Percentiles rank a stretch among this genome's conserved stretches.
Evolutionary conservation across 2,113 vertebrate species (phyloP).

Genomic region (Bostrychus sinensis): DNA sequence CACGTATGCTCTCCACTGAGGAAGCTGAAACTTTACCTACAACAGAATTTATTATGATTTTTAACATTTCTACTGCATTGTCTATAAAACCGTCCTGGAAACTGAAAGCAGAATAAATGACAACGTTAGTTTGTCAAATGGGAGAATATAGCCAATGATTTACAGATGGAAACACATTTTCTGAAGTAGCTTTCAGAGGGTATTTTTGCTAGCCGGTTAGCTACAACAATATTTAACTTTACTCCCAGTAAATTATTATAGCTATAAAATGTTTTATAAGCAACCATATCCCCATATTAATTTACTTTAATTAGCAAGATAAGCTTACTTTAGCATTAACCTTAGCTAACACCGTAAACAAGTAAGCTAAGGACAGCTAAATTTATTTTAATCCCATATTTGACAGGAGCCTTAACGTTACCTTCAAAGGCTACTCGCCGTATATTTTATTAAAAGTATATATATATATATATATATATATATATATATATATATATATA

Average conservation of each 20-base stretch:
- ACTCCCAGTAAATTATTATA: background rate
- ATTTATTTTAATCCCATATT: too few species aligned
- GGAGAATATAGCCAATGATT: background rate
- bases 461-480: too few species aligned
- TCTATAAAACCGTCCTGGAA: conserved; percentile 7
- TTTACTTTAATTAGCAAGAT: too few species aligned
- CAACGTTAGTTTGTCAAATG: background rate
- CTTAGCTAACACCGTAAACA: too few species aligned
- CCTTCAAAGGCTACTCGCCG: too few species aligned
- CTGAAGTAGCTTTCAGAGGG: background rate
- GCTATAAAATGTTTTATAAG: background rate
- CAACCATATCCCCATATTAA: too few species aligned
- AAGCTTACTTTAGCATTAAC: too few species aligned
- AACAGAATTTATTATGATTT: too few species aligned
- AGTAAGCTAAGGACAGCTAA: too few species aligned
- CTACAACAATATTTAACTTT: background rate
- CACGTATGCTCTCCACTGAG: background rate
- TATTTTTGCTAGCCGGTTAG: too few species aligned
- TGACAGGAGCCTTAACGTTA: too few species aligned
- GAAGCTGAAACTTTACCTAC: background rate
- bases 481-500: too few species aligned
- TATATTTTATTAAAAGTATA: background rate
- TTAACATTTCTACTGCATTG: background rate
- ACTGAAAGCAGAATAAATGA: background rate
- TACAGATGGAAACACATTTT: background rate